Conservation (phyloP, 2,888 invertebrate species). For the Pemphredon lugubris region DNA sequence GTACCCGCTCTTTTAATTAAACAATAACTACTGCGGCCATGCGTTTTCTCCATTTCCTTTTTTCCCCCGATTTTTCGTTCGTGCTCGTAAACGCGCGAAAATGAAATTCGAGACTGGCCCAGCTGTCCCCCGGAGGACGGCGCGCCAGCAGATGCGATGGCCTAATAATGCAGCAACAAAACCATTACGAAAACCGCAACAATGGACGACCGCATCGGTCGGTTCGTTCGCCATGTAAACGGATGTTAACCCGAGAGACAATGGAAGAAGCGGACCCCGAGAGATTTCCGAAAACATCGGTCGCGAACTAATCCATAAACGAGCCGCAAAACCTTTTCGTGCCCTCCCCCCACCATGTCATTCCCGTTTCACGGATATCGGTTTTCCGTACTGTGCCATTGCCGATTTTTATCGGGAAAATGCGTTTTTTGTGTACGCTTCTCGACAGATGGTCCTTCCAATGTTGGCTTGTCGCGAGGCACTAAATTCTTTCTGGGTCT, state of each 20-base stretch:
- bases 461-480: no score
- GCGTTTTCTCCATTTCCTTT: no score
- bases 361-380: slow-evolving; percentile 52
- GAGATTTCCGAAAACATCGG: slow-evolving; percentile 4
- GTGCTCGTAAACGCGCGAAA: slow-evolving; percentile 24
- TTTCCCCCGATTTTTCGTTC: background rate
- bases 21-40: no score
- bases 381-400: slow-evolving; percentile 40
- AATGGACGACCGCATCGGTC: slow-evolving; percentile 38
- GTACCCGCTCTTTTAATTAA: no score
- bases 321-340: slow-evolving; percentile 12
- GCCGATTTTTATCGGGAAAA: slow-evolving; percentile 30
- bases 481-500: no score
- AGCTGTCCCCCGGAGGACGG: slow-evolving; percentile 28
- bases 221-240: slow-evolving; percentile 36
- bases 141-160: slow-evolving; percentile 42
- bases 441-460: background rate
- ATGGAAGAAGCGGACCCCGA: slow-evolving; percentile 16
- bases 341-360: slow-evolving; percentile 1
- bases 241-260: slow-evolving; percentile 51
- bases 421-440: background rate
- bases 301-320: slow-evolving; percentile 30
- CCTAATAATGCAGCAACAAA: slow-evolving; percentile 35
- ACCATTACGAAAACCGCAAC: slow-evolving; percentile 45
- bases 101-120: slow-evolving; percentile 47